A percentile compares a stretch with the other conserved stretches of the same genome.
These are phyloP conservation scores for Cacajao melanocephalus DNA, from an alignment of 2,797 vertebrate genomes.

Conservation along the genomic window DNA sequence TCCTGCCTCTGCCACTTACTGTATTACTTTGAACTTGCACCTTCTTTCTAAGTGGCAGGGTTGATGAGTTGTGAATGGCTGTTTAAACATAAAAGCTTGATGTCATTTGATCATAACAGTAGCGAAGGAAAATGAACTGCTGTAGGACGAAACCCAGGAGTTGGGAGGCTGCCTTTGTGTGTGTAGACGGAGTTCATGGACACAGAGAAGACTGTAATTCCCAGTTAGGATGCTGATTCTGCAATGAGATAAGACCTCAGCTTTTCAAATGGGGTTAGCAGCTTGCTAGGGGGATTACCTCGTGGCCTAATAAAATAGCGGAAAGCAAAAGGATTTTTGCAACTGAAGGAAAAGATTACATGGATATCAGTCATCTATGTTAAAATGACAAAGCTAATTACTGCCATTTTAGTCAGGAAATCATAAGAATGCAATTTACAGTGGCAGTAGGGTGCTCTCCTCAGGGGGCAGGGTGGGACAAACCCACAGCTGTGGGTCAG, in stretches of 20 bases:
- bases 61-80: neutral
- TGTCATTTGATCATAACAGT: neutral
- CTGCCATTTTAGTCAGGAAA: constrained; percentile 71
- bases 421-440: neutral
- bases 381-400: constrained; percentile 58
- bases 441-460: neutral
- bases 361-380: constrained; percentile 45
- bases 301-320: constrained; percentile 62
- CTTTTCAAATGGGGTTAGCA: constrained; percentile 45
- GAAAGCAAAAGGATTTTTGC: constrained; percentile 58
- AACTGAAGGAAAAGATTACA: constrained; percentile 39
- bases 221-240: neutral
- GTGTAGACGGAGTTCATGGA: neutral
- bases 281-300: constrained; percentile 47
- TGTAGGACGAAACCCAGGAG: neutral
- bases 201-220: neutral
- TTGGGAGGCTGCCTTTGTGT: neutral
- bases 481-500: neutral
- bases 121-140: neutral
- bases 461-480: neutral
- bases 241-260: neutral
- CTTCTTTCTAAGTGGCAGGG: neutral
- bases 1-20: neutral
- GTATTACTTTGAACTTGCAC: neutral
- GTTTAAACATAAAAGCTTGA: neutral